These are phyloP conservation scores for Anguilla japonica DNA, from an alignment of 2,113 vertebrate species.

Conservation along the genomic window DNA sequence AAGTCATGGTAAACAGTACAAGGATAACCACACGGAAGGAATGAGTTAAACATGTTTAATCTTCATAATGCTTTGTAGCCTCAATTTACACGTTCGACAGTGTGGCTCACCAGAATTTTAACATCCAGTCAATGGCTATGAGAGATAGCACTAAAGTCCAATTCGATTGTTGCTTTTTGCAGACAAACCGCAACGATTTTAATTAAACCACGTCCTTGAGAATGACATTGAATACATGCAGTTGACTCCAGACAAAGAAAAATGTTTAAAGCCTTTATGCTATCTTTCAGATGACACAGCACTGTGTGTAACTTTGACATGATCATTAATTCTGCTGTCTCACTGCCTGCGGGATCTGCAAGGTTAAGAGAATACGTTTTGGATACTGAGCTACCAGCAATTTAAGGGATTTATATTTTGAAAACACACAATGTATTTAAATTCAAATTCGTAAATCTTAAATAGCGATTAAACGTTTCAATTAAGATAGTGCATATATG, in stretches of 20 bases:
- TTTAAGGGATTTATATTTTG: not conserved
- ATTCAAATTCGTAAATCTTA: not conserved
- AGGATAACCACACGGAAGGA: not conserved
- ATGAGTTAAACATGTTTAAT: not conserved
- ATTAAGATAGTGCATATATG: not conserved
- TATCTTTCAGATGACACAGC: constrained; percentile 4
- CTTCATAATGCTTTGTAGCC: not conserved
- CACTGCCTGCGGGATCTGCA: not conserved
- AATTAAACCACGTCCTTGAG: not conserved
- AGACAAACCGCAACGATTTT: not conserved
- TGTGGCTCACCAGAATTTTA: not conserved
- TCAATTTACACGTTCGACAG: not conserved
- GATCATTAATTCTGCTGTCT: constrained; percentile 8
- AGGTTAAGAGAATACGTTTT: not conserved
- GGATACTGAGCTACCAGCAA: not conserved
- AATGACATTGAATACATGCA: not conserved
- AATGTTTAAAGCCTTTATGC: not conserved
- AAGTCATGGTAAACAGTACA: not conserved
- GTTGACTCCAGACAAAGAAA: not conserved
- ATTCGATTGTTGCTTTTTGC: not conserved
- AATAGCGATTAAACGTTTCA: not conserved
- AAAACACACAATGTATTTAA: not conserved
- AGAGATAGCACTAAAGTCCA: not conserved
- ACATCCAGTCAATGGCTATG: not conserved
- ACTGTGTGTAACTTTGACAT: not conserved